Conservation (phyloP, 2,113 vertebrate genomes). For the Chroicocephalus ridibundus region DNA sequence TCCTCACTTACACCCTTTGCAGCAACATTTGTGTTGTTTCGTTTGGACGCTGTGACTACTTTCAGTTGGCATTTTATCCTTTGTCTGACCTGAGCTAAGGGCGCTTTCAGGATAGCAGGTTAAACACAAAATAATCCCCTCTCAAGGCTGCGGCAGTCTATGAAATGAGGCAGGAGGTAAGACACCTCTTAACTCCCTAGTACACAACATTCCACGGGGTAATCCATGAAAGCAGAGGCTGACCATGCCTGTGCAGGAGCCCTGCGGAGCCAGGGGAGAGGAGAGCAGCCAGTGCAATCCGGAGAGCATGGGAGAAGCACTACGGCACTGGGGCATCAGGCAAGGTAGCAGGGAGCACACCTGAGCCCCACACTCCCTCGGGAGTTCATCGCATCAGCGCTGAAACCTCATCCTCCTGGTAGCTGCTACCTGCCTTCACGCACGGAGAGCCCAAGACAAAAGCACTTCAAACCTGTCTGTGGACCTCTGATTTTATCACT, state of each 20-base stretch:
- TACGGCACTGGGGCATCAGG: background rate
- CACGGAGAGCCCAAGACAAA: background rate
- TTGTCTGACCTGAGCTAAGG: background rate
- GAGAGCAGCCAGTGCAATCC: background rate
- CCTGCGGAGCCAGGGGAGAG: background rate
- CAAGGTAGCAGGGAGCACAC: background rate
- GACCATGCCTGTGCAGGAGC: rapidly evolving
- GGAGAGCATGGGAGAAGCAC: background rate
- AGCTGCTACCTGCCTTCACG: background rate
- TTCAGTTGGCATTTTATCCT: background rate
- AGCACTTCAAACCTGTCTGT: background rate
- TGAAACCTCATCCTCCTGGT: background rate
- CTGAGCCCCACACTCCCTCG: rapidly evolving
- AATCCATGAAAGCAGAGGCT: background rate
- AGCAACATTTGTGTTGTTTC: background rate
- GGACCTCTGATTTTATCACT: background rate
- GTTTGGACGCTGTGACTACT: background rate
- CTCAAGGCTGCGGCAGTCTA: background rate
- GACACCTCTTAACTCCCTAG: background rate
- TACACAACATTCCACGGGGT: background rate
- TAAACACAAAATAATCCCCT: constrained; percentile 46
- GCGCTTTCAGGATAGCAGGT: constrained; percentile 7
- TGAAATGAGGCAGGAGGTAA: background rate
- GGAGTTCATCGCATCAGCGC: rapidly evolving
- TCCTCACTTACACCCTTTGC: background rate